Percentiles rank a stretch among this genome's conserved stretches.
phyloP scores from a whole-genome alignment of 2,888 invertebrate species.

The Neoaliturus tenellus region DNA sequence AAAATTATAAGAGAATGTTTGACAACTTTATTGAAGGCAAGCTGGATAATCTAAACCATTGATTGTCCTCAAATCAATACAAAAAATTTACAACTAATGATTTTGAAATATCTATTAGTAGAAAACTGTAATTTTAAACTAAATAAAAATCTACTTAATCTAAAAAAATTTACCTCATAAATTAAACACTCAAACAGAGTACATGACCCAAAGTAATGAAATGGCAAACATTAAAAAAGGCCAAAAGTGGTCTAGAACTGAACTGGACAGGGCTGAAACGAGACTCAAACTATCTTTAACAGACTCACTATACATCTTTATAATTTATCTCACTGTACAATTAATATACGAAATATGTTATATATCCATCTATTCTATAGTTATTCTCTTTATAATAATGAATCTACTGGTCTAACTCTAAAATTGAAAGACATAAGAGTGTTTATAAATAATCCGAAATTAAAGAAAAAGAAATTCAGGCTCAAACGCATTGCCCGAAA shows the following conservation, averaged over 20 bases:
- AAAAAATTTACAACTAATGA: not conserved
- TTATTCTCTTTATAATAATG: constrained; percentile 33
- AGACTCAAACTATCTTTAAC: not conserved
- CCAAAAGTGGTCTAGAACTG: not conserved
- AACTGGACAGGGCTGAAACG: not conserved
- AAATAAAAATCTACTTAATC: not conserved
- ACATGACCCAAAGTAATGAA: not conserved
- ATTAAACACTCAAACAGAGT: not conserved
- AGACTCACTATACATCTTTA: not conserved
- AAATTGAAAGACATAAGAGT: constrained; percentile 57
- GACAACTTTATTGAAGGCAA: not conserved
- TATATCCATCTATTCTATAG: constrained; percentile 40
- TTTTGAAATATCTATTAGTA: not conserved
- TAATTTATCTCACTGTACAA: constrained; percentile 26
- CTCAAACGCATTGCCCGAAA: not conserved
- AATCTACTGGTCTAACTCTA: constrained; percentile 47
- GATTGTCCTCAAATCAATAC: not conserved
- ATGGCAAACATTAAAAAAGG: not conserved
- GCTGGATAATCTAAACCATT: not conserved
- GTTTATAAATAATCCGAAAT: constrained; percentile 46
- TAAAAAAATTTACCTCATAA: not conserved
- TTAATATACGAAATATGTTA: constrained; percentile 40
- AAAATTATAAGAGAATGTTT: not conserved
- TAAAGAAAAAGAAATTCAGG: not conserved
- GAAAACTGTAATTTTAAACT: not conserved